Evolutionary conservation across 2,888 invertebrate genomes (phyloP).

Genomic region (Osmoderma eremita): DNA sequence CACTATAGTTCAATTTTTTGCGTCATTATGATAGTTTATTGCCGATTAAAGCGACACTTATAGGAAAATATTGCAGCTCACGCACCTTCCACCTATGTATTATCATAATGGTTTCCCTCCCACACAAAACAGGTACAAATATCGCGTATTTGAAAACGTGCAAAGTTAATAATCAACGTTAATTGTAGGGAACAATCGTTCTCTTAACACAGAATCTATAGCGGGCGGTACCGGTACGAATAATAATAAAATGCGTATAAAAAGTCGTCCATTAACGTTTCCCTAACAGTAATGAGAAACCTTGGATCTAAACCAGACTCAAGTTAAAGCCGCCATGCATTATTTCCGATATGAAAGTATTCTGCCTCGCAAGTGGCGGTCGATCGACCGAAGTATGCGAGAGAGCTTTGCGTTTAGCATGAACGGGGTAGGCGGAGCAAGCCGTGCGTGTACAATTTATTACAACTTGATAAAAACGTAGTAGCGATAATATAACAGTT

Average conservation of each 20-base stretch:
- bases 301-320: constrained; percentile 15
- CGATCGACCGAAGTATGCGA: neutral
- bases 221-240: neutral
- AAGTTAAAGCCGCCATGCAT: neutral
- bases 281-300: constrained; percentile 8
- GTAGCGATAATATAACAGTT: constrained; percentile 15
- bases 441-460: constrained; percentile 38
- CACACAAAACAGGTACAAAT: neutral
- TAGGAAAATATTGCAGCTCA: constrained; percentile 16
- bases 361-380: neutral
- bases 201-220: too few species aligned
- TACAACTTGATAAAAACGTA: constrained; percentile 28
- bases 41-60: constrained; percentile 30
- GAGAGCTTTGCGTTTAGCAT: constrained; percentile 9
- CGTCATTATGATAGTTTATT: constrained; percentile 27
- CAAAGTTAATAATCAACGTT: neutral
- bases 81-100: constrained; percentile 7
- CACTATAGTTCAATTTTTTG: neutral
- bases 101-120: constrained; percentile 23
- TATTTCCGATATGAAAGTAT: constrained; percentile 36
- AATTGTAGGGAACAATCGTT: neutral
- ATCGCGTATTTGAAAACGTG: constrained; percentile 1
- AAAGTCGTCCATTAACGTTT: neutral
- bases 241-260: constrained; percentile 3
- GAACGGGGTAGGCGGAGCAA: constrained; percentile 32